These are phyloP conservation scores for Palythoa caribaeorum DNA, from an alignment of 92 coral and sea anemone genomes.

Conservation along the genomic window DNA sequence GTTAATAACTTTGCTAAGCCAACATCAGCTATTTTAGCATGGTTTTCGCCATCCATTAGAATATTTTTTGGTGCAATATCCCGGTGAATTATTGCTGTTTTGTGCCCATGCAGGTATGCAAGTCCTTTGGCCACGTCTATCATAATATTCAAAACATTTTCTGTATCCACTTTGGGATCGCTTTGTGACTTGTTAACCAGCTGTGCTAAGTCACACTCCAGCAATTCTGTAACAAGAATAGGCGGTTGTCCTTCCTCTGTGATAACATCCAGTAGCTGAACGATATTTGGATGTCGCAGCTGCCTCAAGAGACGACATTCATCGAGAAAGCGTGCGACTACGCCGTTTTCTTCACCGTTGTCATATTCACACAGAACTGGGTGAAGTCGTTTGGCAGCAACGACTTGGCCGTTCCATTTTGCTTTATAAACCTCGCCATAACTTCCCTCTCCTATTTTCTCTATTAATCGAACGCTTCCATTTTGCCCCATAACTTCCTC, in stretches of 20 bases:
- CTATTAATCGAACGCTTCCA: conserved; percentile 20
- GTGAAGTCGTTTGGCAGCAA: conserved; percentile 76
- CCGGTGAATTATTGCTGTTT: conserved; percentile 66
- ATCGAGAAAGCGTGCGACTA: conserved; percentile 57
- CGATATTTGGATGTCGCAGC: conserved; percentile 63
- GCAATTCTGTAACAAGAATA: conserved; percentile 65
- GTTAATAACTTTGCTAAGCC: conserved; percentile 62
- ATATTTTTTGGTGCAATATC: conserved; percentile 72
- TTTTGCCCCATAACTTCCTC: conserved; percentile 29
- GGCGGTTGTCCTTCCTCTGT: conserved; percentile 55
- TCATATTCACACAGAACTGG: conserved; percentile 54
- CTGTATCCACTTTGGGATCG: conserved; percentile 40
- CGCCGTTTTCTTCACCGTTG: conserved; percentile 42
- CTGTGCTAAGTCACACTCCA: conserved; percentile 64
- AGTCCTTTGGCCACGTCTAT: conserved; percentile 72
- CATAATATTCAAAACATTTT: conserved; percentile 63
- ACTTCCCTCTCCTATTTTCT: conserved; percentile 66
- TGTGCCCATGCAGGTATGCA: conserved; percentile 52
- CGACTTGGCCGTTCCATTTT: conserved; percentile 66
- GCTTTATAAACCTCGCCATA: conserved; percentile 73
- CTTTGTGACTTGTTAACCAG: conserved; percentile 41
- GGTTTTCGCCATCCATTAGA: conserved; percentile 50
- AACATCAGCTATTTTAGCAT: conserved; percentile 69
- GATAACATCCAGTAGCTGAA: conserved; percentile 42
- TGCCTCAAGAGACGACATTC: conserved; percentile 64